These are phyloP conservation scores for Stegana nigrithorax DNA, from an alignment of 2,888 invertebrate genomes.

Conservation along the genomic window DNA sequence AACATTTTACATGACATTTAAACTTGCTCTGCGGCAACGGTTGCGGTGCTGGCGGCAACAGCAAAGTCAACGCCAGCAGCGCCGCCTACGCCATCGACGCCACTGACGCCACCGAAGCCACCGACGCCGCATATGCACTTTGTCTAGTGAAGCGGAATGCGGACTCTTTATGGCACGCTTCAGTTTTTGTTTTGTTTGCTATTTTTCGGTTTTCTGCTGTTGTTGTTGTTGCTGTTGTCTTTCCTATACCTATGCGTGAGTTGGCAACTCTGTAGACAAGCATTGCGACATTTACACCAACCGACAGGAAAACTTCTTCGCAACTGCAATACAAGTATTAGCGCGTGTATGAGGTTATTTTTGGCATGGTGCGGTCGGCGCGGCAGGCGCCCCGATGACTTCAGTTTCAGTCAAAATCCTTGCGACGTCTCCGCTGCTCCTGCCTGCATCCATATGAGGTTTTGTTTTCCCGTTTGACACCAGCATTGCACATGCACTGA, in stretches of 20 bases:
- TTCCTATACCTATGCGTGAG: no score
- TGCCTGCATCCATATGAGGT: conserved; percentile 55
- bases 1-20: conserved; percentile 61
- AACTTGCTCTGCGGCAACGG: conserved; percentile 43
- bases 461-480: conserved; percentile 49
- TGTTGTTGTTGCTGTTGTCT: background rate
- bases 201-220: background rate
- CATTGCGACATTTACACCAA: conserved; percentile 22
- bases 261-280: conserved; percentile 23
- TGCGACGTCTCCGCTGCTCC: conserved; percentile 36
- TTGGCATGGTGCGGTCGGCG: conserved; percentile 52
- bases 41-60: background rate
- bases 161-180: conserved; percentile 33
- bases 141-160: conserved; percentile 54
- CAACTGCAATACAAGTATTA: conserved; percentile 47
- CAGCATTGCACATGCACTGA: background rate
- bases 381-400: conserved; percentile 39
- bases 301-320: background rate
- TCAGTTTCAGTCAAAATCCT: conserved; percentile 59
- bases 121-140: conserved; percentile 41
- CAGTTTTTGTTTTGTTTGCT: conserved; percentile 43
- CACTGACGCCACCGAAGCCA: background rate
- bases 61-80: background rate
- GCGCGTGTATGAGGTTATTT: no score
- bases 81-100: background rate